Conservation (phyloP, 2,797 vertebrate species). For the Sphenopsis melanotis region DNA sequence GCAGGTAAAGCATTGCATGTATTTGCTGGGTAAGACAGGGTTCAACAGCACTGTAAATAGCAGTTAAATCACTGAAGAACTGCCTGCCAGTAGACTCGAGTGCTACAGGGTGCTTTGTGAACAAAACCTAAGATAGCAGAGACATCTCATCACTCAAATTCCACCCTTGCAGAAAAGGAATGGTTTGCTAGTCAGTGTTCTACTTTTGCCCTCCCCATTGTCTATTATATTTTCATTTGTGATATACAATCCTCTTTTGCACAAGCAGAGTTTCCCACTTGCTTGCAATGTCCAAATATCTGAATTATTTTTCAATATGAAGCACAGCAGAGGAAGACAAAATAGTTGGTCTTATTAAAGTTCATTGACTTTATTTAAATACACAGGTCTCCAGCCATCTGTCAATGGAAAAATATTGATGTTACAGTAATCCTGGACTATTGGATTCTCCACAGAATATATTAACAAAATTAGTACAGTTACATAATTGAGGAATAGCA, state of each 20-base stretch:
- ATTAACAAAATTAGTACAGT: background rate
- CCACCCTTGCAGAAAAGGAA: background rate
- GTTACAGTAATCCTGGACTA: background rate
- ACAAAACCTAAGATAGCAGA: constrained; percentile 37
- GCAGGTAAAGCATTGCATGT: background rate
- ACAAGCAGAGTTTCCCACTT: background rate
- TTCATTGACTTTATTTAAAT: background rate
- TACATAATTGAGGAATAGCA: background rate
- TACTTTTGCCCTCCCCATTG: background rate
- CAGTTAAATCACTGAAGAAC: background rate
- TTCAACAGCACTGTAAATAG: background rate
- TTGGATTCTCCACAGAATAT: background rate
- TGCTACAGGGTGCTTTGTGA: background rate
- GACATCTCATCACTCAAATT: background rate
- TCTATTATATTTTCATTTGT: background rate
- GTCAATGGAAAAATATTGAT: background rate
- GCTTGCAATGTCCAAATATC: background rate
- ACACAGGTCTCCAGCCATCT: background rate
- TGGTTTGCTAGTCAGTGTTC: background rate
- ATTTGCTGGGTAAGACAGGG: background rate
- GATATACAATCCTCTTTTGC: background rate
- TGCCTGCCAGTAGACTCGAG: background rate
- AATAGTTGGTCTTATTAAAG: constrained; percentile 10
- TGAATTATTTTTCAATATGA: background rate
- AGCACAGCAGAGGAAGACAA: background rate